Base-by-base conservation (phyloP, 2,797 vertebrate genomes). In the Sciurus carolinensis region DNA sequence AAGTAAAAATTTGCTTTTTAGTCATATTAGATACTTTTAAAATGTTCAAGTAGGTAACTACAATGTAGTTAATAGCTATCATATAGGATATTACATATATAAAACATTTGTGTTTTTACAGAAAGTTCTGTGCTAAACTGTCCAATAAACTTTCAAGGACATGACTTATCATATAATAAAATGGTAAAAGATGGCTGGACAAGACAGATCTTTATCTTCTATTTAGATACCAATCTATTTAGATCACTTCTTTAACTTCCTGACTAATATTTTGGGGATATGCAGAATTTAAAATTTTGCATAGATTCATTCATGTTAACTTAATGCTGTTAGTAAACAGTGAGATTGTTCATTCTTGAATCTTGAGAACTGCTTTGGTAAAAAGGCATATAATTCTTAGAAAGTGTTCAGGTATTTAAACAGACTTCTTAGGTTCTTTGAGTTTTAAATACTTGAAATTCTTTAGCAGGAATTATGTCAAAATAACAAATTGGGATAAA, bases 381-480 rank as follows among this genome's bases (percentile, higher is more conserved):
- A 96, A 95, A 94, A 94, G 42, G 36, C 94, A 54, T 95, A 72
- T 95, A 90, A 96, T 95, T 66, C 90, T 62, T 67, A 42, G 36
- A 85, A 82, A 97, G 86, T 36, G 76, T 96, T 95, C 84, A 95
- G 69, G 18, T 90, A 30, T 96, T 98, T 97, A 96, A 97, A 66
- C 64, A 97, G 47, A 30, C 33, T 96, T 94, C 89, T 71, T 67
- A 10, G 39, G 83, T 59, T 67, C 80, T 4, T 87, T 92, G 54
- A 95, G 39, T 84, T 92, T 95, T 97, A 92, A 96, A 97, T 96
- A 86, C 47, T 76, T 96, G 39, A 95, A 79, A 95, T 95, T 94
- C 75, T 69, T 97, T 79, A 75, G 36, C 52, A 91, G 64, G 88
- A 96, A 84, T 95, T 95, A 77, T 95, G 84, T 95, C 79, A 95